Evolutionary conservation across 37 sponge, comb jelly and placozoan species (phyloP).

Genomic region (Diacarnus erythraeanus): DNA sequence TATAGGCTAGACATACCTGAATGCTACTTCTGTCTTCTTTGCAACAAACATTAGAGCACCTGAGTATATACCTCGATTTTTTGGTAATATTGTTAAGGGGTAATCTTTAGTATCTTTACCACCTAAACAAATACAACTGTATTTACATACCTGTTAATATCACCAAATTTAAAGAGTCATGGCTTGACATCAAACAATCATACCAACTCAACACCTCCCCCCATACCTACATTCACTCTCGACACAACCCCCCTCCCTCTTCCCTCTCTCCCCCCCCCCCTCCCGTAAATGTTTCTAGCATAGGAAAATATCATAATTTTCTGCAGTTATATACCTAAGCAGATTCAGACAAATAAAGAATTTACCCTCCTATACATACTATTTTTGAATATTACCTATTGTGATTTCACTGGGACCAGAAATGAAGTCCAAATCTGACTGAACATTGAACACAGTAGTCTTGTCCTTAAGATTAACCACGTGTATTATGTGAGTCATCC

Average conservation of each 20-base stretch:
- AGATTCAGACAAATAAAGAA: too few species aligned
- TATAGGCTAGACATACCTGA: conserved; percentile 34
- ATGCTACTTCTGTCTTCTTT: conserved; percentile 5
- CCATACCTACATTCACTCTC: too few species aligned
- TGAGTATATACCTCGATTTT: conserved; percentile 39
- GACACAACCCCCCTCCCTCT: too few species aligned
- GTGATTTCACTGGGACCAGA: conserved; percentile 61
- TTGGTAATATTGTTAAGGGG: conserved; percentile 59
- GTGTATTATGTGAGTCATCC: conserved; percentile 61
- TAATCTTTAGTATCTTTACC: conserved; percentile 67
- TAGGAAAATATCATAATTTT: too few species aligned
- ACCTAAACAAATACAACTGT: conserved; percentile 3
- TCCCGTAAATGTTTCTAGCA: too few species aligned
- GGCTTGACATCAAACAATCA: too few species aligned
- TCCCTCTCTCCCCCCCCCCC: too few species aligned
- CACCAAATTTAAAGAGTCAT: too few species aligned
- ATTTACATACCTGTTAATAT: background rate
- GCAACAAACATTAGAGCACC: conserved; percentile 65
- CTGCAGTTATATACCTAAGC: too few species aligned
- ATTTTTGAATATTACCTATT: conserved; percentile 27
- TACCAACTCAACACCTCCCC: too few species aligned
- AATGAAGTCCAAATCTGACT: conserved; percentile 69
- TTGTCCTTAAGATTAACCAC: conserved; percentile 71
- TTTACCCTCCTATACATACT: too few species aligned
- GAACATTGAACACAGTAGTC: conserved; percentile 53